Evolutionary conservation across 2,888 invertebrate genomes (phyloP), one percentile per base, ranked within the genome.

Genomic region (Orgyia antiqua): DNA sequence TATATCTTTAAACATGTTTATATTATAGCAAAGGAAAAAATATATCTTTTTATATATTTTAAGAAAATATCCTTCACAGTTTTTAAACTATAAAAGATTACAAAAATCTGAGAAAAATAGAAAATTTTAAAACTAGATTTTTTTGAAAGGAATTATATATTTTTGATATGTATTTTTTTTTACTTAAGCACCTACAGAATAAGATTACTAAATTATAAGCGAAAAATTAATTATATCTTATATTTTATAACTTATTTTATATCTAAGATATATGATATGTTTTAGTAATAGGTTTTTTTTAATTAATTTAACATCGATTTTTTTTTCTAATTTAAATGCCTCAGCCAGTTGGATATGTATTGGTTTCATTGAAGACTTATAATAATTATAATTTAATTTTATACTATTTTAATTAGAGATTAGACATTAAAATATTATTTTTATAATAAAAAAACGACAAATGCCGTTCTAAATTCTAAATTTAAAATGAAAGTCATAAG

Each of bases 271-370:
- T 42, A 21, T 59, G 38, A 53, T 57, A 64, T 67, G 68, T 62
- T 70, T 68, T 69, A 58, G 43, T 51, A 37, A 27, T 62, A 49
- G 42, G 45, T 54, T 58, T 60, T 51, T 48, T 51, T 39, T 74
- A 78, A 79, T 39, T 33, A 45, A 26, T 56, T 61, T 74, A 79
- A 80, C 80, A 80, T 62, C 75, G 49, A 80, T 74, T 65, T 67
- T n/a, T n/a, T n/a, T 68, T 64, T 61, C 59, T 68, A 68, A 55
- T 70, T 70, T 79, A 84, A 84, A 86, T 87, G 86, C 87, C 86
- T 77, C 87, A 87, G 86, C 86, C 87, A 86, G 77, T 62, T 63
- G 51, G 82, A 86, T 86, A 84, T 87, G 80, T 87, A 73, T 77
- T 68, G 47, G 78, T 84, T 84, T 83, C 73, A 72, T 72, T 67